These are phyloP conservation scores for Protophormia terraenovae DNA, from an alignment of 2,888 invertebrate genomes.

Conservation along the genomic window DNA sequence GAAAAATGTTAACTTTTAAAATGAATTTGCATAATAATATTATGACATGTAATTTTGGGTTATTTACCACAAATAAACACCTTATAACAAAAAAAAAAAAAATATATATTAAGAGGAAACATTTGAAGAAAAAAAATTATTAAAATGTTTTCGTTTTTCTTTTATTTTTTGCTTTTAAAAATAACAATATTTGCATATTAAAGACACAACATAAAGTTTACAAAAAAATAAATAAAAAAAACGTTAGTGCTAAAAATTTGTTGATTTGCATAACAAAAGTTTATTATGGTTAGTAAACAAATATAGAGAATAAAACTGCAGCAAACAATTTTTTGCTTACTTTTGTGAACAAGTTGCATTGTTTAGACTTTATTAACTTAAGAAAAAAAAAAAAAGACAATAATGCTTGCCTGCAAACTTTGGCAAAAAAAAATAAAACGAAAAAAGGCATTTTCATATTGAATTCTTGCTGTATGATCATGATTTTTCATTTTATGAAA, in stretches of 20 bases:
- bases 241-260: conserved; percentile 64
- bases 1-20: conserved; percentile 35
- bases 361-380: conserved; percentile 67
- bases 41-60: conserved; percentile 68
- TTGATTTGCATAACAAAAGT: conserved; percentile 68
- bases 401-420: conserved; percentile 52
- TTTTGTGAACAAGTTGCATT: conserved; percentile 61
- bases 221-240: neutral
- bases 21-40: conserved; percentile 67
- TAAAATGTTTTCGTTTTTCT: conserved; percentile 33
- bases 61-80: conserved; percentile 66
- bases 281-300: conserved; percentile 61
- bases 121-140: conserved; percentile 16
- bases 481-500: conserved; percentile 61
- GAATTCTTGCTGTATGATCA: conserved; percentile 52
- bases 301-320: conserved; percentile 21
- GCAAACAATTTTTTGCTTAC: conserved; percentile 12
- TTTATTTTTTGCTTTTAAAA: conserved; percentile 50
- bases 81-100: conserved; percentile 47
- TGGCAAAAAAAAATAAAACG: neutral
- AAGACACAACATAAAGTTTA: conserved; percentile 3
- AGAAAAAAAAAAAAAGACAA: conserved; percentile 50
- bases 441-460: conserved; percentile 28
- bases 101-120: conserved; percentile 5
- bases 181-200: conserved; percentile 67